Evolutionary conservation across 2,797 vertebrate species (phyloP), one percentile per base, ranked within the genome.

Genomic region (Eremophila alpestris): DNA sequence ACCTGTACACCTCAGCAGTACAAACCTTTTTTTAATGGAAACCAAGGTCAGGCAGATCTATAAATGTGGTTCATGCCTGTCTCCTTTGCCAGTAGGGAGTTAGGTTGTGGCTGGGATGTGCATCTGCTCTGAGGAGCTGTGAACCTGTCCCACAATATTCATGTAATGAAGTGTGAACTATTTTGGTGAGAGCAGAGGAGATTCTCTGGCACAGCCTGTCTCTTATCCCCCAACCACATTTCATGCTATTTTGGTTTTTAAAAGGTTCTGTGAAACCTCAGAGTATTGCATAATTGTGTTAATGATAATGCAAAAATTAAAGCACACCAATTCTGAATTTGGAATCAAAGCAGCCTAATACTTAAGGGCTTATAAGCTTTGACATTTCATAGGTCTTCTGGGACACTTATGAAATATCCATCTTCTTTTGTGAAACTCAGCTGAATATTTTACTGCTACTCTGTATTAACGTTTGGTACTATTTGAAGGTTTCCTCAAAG

Each of bases 301-400:
- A 91, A 91, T 56, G 69, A 77, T 65, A 94, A 93, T 83, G 84
- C 80, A 97, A 95, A 94, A 94, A 90, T 89, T 83, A 94, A 96
- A 51, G 51, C 43, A 46, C 9, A 9, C 24, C 21, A 88, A 71
- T 93, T 94, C 51, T 38, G 71, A 65, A 93, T 80, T 96, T 84
- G 93, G 75, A 95, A 92, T 70, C 81, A 90, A 81, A 96, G 63
- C 69, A 77, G 59, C 23, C 45, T 73, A 81, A 73, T 82, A 93
- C 32, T 87, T 87, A 95, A 87, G 49, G 49, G 76, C 30, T 96
- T 95, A 93, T 34, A 81, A 76, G 84, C 70, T 95, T 45, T 96
- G 87, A 96, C 91, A 90, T 83, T 68, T 95, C 54, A 45, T 60
- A 67, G 34, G 49, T 74, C 95, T 89, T 82, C 54, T 86, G 77